Percentiles rank a stretch among this genome's conserved stretches.
Evolutionary conservation across 2,797 vertebrate species (phyloP).

Genomic region (Myripristis jacobus): DNA sequence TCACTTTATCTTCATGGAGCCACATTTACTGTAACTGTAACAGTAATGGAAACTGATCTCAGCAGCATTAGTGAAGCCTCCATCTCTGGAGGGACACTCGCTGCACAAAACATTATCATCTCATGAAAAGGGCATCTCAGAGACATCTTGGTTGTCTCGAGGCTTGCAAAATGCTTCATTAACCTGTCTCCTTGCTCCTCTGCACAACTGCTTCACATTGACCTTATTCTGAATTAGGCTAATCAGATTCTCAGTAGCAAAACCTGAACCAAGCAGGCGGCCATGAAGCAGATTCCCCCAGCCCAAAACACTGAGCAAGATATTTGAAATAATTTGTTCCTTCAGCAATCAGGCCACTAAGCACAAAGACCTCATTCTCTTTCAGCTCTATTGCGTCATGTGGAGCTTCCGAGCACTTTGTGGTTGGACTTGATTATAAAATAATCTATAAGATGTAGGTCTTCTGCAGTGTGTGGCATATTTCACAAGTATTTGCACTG

Average conservation of each 20-base stretch:
- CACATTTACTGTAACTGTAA: too few relatives aligned
- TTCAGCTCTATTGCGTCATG: neutral
- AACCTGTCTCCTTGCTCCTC: neutral
- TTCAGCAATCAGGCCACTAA: neutral
- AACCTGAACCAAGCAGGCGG: neutral
- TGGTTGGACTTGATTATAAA: too few relatives aligned
- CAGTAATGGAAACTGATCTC: too few relatives aligned
- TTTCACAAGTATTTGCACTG: too few relatives aligned
- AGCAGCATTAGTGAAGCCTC: too few relatives aligned
- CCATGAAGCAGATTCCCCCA: conserved; percentile 31
- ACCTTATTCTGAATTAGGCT: neutral
- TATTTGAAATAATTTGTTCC: conserved; percentile 41
- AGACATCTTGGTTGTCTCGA: neutral
- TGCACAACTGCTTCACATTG: neutral
- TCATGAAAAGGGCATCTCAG: too few relatives aligned
- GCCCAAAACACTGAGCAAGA: too few relatives aligned
- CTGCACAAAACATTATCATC: too few relatives aligned
- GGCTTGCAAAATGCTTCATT: neutral
- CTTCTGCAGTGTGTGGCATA: too few relatives aligned
- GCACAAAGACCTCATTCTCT: neutral
- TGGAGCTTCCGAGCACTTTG: neutral
- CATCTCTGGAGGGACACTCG: too few relatives aligned
- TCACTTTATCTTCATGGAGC: too few relatives aligned
- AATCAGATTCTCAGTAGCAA: conserved; percentile 15
- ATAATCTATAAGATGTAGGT: too few relatives aligned